These are phyloP conservation scores for Chondrosia reniformis DNA, from an alignment of 37 sponge, comb jelly and placozoan genomes.

Conservation along the genomic window DNA sequence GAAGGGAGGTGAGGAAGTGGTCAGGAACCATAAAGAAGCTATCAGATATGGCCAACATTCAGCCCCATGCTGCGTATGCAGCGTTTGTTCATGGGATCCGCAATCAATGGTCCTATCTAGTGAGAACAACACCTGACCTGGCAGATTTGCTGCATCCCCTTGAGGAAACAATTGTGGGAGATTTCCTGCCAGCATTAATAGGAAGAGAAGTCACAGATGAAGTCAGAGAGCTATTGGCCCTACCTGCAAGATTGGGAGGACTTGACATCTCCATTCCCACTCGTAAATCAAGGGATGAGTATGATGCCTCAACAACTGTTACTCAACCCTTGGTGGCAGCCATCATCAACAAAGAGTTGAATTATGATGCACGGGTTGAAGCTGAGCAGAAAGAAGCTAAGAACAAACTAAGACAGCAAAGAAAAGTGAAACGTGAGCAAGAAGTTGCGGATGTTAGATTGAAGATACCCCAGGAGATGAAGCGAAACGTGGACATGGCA, in stretches of 20 bases:
- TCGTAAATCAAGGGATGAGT: not conserved
- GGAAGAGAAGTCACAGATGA: not conserved
- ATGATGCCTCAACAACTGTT: not conserved
- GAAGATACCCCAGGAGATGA: not conserved
- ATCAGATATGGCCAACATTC: not conserved
- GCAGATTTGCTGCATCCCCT: not conserved
- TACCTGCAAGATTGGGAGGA: conserved; percentile 4
- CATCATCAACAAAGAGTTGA: too few relatives aligned
- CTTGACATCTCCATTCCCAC: not conserved
- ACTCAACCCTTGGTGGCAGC: not conserved
- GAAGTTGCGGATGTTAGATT: not conserved
- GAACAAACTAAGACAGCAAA: not conserved
- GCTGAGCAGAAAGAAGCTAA: not conserved
- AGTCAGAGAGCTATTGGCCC: conserved; percentile 1
- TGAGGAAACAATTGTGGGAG: not conserved
- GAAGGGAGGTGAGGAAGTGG: not conserved
- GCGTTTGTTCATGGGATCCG: conserved; percentile 6
- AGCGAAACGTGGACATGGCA: not conserved
- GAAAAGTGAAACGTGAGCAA: not conserved
- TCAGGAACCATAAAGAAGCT: not conserved
- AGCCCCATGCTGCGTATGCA: conserved; percentile 22
- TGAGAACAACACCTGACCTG: not conserved
- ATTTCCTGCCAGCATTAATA: not conserved
- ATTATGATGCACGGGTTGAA: not conserved
- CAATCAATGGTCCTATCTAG: conserved; percentile 6